Base-by-base conservation (phyloP, 2,113 vertebrate species). In the Boulengeromyrus knoepffleri region DNA sequence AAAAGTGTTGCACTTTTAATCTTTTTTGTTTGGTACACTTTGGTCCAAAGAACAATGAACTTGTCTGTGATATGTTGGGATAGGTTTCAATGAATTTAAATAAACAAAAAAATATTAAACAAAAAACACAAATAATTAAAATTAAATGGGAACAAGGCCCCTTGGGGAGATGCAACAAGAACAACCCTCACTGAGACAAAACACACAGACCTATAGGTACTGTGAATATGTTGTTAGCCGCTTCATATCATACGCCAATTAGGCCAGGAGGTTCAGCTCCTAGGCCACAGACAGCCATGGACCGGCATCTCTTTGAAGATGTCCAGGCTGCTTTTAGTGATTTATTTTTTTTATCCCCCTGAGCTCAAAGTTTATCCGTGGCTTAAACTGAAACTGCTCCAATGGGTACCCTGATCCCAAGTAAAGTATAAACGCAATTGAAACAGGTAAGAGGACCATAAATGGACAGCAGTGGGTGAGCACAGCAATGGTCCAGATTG, bases 31-130 rank as follows among this genome's bases (percentile, higher is more conserved):
- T 10, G 58, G 24, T 27, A 66, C 88, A 70, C 77, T 93, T 94
- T 91, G 92, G 91, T 93, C 93, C 91, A 83, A 90, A 80, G n/a
- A n/a, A n/a, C 94, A 93, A 42, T 56, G 8, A 9, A 31, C 50
- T 56, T 58, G 24, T 46, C 47, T 27, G 84, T 49, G 8, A 86
- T 70, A 70, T 31, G n/a, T 42, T 42, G 36, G 36, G 17, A 42
- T 39, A 39, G n/a, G 36, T 19, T 80, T 80, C 74, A 80, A 8
- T 80, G 31, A 42, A 42, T 80, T 39, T 42, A 80, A 42, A 77
- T 39, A 77, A 80, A 80, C 31, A 80, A 80, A 80, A 42, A 80
- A 80, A 6, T 17, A 42, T 19, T 19, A 19, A 39, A 80, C 31
- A 36, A 80, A 15, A 19, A 39, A 17, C 31, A 77, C 31, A 17